phyloP scores from a whole-genome alignment of 2,888 invertebrate genomes.

The Aphidius colemani region DNA sequence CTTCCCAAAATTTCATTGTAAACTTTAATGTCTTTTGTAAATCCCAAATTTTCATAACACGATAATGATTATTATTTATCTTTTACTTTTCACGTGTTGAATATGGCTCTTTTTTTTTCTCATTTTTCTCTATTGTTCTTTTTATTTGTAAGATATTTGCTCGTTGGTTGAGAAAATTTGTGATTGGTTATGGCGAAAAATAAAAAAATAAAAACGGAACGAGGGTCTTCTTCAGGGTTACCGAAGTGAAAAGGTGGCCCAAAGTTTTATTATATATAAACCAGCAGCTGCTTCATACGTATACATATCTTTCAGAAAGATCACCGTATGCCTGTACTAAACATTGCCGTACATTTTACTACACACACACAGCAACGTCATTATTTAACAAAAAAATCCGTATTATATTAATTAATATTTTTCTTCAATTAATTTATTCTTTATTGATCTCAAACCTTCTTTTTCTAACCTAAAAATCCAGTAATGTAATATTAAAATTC shows the following conservation, averaged over 20 bases:
- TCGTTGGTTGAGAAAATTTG: not conserved
- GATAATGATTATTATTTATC: too few relatives aligned
- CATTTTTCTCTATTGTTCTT: not conserved
- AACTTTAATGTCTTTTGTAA: too few relatives aligned
- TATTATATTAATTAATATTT: conserved; percentile 43
- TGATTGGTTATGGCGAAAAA: conserved; percentile 14
- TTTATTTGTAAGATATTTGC: not conserved
- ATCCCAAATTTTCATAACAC: too few relatives aligned
- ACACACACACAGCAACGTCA: conserved; percentile 24
- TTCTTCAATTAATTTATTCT: too few relatives aligned
- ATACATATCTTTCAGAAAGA: conserved; percentile 47
- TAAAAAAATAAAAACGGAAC: not conserved
- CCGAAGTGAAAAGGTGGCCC: conserved; percentile 33
- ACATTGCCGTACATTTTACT: too few relatives aligned
- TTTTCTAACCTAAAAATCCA: too few relatives aligned
- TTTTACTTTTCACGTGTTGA: too few relatives aligned
- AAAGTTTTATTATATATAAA: not conserved
- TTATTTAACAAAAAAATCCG: conserved; percentile 48
- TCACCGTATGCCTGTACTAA: conserved; percentile 30
- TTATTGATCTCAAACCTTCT: too few relatives aligned
- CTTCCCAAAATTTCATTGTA: too few relatives aligned
- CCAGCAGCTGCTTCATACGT: conserved; percentile 44
- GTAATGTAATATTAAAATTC: too few relatives aligned
- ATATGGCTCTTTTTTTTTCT: not conserved
- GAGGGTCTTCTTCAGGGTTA: conserved; percentile 15